These are phyloP conservation scores for Callipepla squamata DNA, from an alignment of 2,113 vertebrate species.

Conservation along the genomic window DNA sequence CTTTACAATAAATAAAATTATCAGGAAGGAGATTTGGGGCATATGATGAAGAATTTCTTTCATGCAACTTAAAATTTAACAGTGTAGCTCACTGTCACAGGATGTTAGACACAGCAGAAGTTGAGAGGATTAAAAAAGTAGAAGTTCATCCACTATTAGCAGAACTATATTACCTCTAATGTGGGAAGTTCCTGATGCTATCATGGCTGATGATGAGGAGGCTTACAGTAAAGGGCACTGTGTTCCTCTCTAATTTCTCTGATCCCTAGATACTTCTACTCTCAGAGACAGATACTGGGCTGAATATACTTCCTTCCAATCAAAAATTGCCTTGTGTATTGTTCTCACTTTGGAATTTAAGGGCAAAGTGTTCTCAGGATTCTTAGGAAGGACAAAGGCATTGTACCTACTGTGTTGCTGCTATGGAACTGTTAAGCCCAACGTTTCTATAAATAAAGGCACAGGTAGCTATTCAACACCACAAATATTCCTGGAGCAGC, in stretches of 20 bases:
- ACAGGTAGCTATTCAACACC: not conserved
- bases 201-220: accelerated
- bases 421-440: not conserved
- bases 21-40: not conserved
- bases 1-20: not conserved
- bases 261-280: not conserved
- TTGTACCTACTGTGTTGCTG: not conserved
- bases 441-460: not conserved
- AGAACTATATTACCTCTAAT: not conserved
- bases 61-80: not conserved
- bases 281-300: not conserved
- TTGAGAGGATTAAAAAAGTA: not conserved
- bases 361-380: not conserved
- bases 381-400: not conserved
- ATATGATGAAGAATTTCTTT: not conserved
- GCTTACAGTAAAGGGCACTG: not conserved
- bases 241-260: not conserved
- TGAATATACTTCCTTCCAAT: not conserved
- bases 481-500: not conserved
- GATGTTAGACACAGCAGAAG: not conserved
- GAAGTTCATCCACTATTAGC: not conserved
- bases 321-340: not conserved
- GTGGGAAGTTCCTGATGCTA: not conserved
- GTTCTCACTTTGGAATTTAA: not conserved
- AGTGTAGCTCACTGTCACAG: not conserved